A percentile compares a stretch with the other conserved stretches of the same genome.
Conservation (phyloP, 1,140 invertebrate species). For the Drosophila sproati region DNA sequence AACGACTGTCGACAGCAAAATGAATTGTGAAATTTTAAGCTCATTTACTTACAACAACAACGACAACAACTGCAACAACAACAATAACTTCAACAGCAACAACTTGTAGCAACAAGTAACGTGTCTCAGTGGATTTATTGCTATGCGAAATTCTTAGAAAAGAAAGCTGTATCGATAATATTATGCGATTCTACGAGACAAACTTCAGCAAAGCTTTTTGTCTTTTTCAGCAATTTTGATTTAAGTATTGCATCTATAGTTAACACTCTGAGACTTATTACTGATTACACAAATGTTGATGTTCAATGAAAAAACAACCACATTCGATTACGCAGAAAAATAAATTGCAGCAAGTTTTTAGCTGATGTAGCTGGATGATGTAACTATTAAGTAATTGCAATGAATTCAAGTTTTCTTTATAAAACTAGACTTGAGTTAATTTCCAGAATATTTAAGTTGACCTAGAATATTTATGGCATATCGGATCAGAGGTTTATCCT, state of each 20-base stretch:
- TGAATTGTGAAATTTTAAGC: slow-evolving; percentile 63
- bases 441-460: no score
- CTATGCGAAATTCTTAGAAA: slow-evolving; percentile 52
- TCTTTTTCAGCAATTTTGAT: no score
- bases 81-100: slow-evolving; percentile 1
- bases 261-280: neutral
- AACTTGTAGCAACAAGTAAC: slow-evolving; percentile 6
- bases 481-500: no score
- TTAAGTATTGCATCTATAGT: neutral
- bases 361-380: no score
- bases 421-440: no score
- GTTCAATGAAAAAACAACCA: neutral
- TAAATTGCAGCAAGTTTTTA: no score
- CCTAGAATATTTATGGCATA: no score
- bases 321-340: no score
- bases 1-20: slow-evolving; percentile 63
- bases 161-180: slow-evolving; percentile 13
- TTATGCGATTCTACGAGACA: neutral
- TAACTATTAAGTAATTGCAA: no score
- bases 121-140: slow-evolving; percentile 41
- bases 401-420: no score
- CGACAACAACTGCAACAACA: slow-evolving; percentile 13
- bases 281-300: no score
- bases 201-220: neutral
- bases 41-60: slow-evolving; percentile 51